Evolutionary conservation across 2,888 invertebrate species (phyloP).

Genomic region (Andrena haemorrhoa): DNA sequence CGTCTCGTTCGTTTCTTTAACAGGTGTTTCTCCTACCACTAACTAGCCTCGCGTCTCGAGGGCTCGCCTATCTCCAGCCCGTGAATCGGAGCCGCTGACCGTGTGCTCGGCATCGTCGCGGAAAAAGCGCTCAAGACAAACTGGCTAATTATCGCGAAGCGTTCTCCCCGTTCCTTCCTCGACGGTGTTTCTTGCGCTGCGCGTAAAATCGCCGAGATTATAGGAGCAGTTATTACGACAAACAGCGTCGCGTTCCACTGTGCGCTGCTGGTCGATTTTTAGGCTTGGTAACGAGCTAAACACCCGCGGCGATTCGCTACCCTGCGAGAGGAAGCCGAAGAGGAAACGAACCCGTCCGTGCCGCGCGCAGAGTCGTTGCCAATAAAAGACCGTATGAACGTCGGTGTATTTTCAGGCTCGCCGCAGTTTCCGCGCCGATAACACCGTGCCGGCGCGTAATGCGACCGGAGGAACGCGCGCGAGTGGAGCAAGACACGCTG

Average conservation of each 20-base stretch:
- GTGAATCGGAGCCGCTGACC: constrained; percentile 42
- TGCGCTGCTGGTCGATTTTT: neutral
- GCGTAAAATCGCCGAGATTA: constrained; percentile 46
- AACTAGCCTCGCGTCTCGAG: constrained; percentile 8
- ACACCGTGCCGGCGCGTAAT: constrained; percentile 14
- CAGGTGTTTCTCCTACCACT: constrained; percentile 4
- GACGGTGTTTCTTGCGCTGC: neutral
- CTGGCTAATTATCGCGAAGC: constrained; percentile 54
- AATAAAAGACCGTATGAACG: constrained; percentile 59
- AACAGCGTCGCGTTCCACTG: constrained; percentile 14
- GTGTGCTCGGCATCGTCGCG: constrained; percentile 30
- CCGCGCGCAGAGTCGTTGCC: constrained; percentile 38
- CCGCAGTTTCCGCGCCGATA: constrained; percentile 32
- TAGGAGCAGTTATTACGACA: constrained; percentile 46
- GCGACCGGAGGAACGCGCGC: constrained; percentile 35
- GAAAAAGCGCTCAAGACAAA: constrained; percentile 47
- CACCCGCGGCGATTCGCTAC: constrained; percentile 10
- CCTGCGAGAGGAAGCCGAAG: constrained; percentile 10
- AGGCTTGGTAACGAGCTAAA: constrained; percentile 23
- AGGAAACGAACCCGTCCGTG: constrained; percentile 41
- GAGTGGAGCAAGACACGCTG: constrained; percentile 24
- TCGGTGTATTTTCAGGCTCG: constrained; percentile 39
- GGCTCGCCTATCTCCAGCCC: neutral
- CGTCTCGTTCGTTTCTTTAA: constrained; percentile 22
- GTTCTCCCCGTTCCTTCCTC: constrained; percentile 7